Evolutionary conservation across 2,888 invertebrate genomes (phyloP).

Genomic region (Omphaloscelis lunosa): DNA sequence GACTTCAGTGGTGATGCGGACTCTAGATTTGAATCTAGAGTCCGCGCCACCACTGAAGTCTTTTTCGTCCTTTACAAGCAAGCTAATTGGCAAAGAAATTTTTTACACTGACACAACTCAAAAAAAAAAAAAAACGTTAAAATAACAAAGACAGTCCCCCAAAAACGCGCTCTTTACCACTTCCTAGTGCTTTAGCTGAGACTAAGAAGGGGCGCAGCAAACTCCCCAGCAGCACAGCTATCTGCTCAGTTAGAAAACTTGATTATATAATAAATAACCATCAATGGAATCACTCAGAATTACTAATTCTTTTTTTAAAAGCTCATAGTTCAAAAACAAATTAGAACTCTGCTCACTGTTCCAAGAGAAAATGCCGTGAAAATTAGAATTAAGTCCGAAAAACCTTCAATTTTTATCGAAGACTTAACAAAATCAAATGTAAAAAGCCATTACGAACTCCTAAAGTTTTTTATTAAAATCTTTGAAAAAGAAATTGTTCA

Average conservation of each 20-base stretch:
- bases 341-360: background rate
- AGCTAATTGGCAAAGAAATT: background rate
- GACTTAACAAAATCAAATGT: conserved; percentile 65
- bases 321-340: background rate
- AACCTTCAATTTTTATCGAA: conserved; percentile 59
- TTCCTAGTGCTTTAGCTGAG: too few species aligned
- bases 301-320: background rate
- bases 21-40: background rate
- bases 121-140: too few species aligned
- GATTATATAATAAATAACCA: too few species aligned
- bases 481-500: conserved; percentile 60
- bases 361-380: conserved; percentile 24
- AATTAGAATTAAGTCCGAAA: conserved; percentile 34
- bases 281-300: background rate
- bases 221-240: too few species aligned
- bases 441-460: conserved; percentile 65
- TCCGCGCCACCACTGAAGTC: too few species aligned
- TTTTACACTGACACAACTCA: background rate
- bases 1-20: too few species aligned
- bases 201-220: too few species aligned
- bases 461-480: conserved; percentile 67
- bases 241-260: too few species aligned
- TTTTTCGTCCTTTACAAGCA: background rate
- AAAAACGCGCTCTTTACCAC: too few species aligned
- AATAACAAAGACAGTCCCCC: too few species aligned